phyloP scores from a whole-genome alignment of 2,888 invertebrate species.

The Mechanitis messenoides region DNA sequence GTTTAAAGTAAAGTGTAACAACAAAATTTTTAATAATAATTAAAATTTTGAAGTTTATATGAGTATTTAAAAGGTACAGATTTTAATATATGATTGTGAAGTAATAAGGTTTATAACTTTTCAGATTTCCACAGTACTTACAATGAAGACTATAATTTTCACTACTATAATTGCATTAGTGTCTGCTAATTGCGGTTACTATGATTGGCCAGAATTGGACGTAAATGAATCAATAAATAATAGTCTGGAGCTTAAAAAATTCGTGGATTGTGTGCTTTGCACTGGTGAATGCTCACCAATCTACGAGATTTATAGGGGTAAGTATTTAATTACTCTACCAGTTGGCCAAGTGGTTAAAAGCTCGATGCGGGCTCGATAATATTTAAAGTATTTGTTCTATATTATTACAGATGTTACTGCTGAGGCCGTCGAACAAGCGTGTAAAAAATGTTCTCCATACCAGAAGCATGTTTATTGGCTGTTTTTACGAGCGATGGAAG shows the following conservation, averaged over 20 bases:
- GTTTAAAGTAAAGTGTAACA: too few species aligned
- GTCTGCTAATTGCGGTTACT: slow-evolving; percentile 32
- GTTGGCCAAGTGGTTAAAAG: too few species aligned
- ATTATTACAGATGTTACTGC: slow-evolving; percentile 16
- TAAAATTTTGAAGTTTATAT: too few species aligned
- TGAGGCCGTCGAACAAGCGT: slow-evolving; percentile 17
- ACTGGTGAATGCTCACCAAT: slow-evolving; percentile 35
- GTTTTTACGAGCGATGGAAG: slow-evolving; percentile 55
- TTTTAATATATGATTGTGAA: too few species aligned
- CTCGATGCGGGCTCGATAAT: too few species aligned
- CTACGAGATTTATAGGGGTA: slow-evolving; percentile 46
- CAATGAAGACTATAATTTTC: slow-evolving; percentile 30
- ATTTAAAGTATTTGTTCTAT: background rate
- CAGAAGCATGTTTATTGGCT: slow-evolving; percentile 23
- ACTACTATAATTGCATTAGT: slow-evolving; percentile 35
- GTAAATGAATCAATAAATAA: slow-evolving; percentile 40
- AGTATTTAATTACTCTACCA: slow-evolving; percentile 9
- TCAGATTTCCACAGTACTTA: background rate
- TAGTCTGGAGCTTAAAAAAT: slow-evolving; percentile 31
- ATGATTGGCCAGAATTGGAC: slow-evolving; percentile 51
- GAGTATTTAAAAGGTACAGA: too few species aligned
- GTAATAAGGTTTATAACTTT: background rate
- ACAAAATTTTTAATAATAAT: too few species aligned
- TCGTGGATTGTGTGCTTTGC: slow-evolving; percentile 46
- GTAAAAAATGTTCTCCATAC: slow-evolving; percentile 23